These are phyloP conservation scores for Perithous albicinctus DNA, from an alignment of 2,888 invertebrate species.

Conservation along the genomic window DNA sequence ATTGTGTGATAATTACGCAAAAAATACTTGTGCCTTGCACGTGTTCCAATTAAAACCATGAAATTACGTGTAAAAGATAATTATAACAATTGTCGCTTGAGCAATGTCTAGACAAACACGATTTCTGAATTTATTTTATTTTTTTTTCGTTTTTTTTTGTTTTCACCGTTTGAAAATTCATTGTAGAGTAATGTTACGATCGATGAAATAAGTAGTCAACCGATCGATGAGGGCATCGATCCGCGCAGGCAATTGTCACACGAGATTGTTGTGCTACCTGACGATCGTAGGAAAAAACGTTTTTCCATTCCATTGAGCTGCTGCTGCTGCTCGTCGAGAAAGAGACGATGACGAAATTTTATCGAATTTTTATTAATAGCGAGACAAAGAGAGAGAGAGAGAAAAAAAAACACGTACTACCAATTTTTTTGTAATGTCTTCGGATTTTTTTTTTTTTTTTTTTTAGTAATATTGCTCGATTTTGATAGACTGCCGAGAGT, in stretches of 20 bases:
- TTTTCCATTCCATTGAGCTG: conserved; percentile 78
- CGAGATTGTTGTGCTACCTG: conserved; percentile 73
- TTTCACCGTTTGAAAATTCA: conserved; percentile 76
- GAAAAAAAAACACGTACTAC: conserved; percentile 20
- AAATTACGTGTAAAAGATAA: conserved; percentile 44
- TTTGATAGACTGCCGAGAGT: conserved; percentile 48
- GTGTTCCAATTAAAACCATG: conserved; percentile 75
- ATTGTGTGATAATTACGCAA: conserved; percentile 78
- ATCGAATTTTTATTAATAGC: conserved; percentile 44
- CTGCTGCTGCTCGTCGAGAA: conserved; percentile 80
- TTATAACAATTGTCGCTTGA: conserved; percentile 35
- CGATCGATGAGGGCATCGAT: conserved; percentile 77
- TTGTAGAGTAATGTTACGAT: conserved; percentile 82
- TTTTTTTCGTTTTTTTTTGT: no score
- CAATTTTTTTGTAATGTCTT: neutral
- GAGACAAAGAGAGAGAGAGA: neutral
- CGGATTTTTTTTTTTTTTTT: conserved; percentile 1
- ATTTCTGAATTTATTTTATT: conserved; percentile 34
- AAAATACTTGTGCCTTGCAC: conserved; percentile 83
- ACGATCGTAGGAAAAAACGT: conserved; percentile 77
- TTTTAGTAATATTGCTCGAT: conserved; percentile 19
- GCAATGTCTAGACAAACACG: conserved; percentile 33
- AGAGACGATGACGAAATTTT: conserved; percentile 69
- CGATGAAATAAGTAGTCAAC: conserved; percentile 81
- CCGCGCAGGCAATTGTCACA: conserved; percentile 74